Base-by-base conservation (phyloP, 2,113 vertebrate genomes). In the Jaculus jaculus region DNA sequence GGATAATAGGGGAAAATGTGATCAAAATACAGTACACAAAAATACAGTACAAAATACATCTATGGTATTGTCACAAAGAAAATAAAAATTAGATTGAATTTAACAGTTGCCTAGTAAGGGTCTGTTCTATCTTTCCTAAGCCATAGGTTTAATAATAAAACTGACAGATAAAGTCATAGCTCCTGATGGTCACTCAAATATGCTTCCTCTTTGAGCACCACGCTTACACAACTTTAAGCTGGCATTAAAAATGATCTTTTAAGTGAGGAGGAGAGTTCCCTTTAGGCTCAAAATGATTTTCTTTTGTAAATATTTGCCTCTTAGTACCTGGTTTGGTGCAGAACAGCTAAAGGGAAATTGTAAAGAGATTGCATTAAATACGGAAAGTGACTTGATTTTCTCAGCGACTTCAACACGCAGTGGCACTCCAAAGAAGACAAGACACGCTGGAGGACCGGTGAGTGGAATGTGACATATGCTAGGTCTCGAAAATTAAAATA, bases 141-240 rank as follows among this genome's bases (percentile, higher is more conserved):
- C 2, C 24, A 89, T 30, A 87, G n/a, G 72, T 87, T 75, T 58
- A 95, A 75, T 78, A 94, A 83, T 18, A 71, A 63, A 87, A 82
- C 58, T 7, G 15, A 74, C 5, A 66, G 54, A 34, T 51, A 4
- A 84, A 87, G n/a, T 87, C 28, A 51, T 73, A 39, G 60, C 75
- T 90, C 32, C 84, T 24, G 34, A 3, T 6, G 80, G 10, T 69
- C 37, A 84, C 17, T 94, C 63, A 81, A 13, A 60, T 54, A 16
- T 32, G 24, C 7, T 69, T 69, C 54, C 7, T 86, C 54, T 12
- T 54, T 54, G 54, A 65, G 26, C 21, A 65, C 2, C 23, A 7
- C 26, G 24, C 24, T 65, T 65, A 9, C 5, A 84, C 10, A 82
- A 18, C 17, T 79, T 86, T 89, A 78, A 34, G n/a, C 7, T 68